Base-by-base conservation (phyloP, 1,140 invertebrate species). In the Agraylea sexmaculata region DNA sequence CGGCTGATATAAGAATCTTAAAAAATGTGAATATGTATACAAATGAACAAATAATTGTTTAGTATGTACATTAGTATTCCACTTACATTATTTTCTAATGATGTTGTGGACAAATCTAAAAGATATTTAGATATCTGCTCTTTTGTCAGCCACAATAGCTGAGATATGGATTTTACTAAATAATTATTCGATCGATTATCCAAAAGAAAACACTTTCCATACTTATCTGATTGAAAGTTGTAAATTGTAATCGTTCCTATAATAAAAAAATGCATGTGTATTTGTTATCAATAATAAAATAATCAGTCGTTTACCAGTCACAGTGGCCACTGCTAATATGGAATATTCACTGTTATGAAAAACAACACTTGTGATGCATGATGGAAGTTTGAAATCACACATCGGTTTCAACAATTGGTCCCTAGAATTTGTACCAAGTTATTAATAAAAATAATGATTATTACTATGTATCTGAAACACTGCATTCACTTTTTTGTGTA, bases 271-370 rank as follows among this genome's bases (percentile, higher is more conserved):
- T 16, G 35, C 27, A 21, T 19, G 3, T 7, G 23, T 25, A 25
- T 13, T 36, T 36, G 20, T 36, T 23, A 21, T 13, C 17, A 37
- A 25, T 4, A 12, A 37, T 23, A 27, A 22, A 27, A 13, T 13
- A 3, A 12, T 36, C 4, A 16, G 16, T 13, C 18, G 18, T 33
- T 13, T 23, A 45, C 47, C 47, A 2, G 47, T 42, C 1, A 42
- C 34, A 8, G 43, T 40, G 5, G 39, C 43, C 12, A 36, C 18
- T 10, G 47, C 43, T 15, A 49, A 17, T 8, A 49, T 34, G 3
- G 39, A 40, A 2, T 36, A 31, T 33, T 49, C 47, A 4, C 40
- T 30, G 1, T 39, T 40, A 49, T 49, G 47, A 30, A 49, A 49
- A 17, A 22, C 15, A 8, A 43, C 40, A 4, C 34, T 5, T 15